A percentile compares a stretch with the other conserved stretches of the same genome.
phyloP scores from a whole-genome alignment of 2,797 vertebrate species.

The Crax fasciolata region DNA sequence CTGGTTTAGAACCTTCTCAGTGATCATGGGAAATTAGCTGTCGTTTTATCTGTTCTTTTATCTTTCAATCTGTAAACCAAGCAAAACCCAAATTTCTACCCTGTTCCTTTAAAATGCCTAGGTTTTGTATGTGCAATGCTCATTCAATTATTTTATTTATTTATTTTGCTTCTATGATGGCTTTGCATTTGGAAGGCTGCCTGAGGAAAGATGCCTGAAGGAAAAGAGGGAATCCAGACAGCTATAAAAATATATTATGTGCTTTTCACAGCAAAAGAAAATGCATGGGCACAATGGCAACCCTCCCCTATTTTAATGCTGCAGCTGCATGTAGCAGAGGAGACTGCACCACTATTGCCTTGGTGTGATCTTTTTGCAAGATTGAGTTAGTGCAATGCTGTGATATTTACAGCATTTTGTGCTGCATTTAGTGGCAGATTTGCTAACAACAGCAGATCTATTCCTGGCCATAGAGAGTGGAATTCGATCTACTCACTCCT shows the following conservation, averaged over 20 bases:
- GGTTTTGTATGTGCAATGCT: not conserved
- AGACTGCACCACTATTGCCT: not conserved
- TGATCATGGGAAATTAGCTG: not conserved
- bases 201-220: not conserved
- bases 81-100: not conserved
- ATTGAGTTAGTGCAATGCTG: conserved; percentile 16
- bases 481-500: conserved; percentile 60
- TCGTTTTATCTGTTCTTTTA: not conserved
- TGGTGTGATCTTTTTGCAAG: not conserved
- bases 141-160: not conserved
- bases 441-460: conserved; percentile 59
- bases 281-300: not conserved
- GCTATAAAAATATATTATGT: conserved; percentile 23
- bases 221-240: conserved; percentile 14
- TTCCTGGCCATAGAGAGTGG: conserved; percentile 24
- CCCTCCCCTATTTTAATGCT: accelerated
- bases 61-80: not conserved
- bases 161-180: conserved; percentile 10
- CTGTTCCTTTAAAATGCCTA: not conserved
- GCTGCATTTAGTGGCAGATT: conserved; percentile 11
- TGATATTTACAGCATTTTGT: conserved; percentile 35
- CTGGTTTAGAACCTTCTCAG: not conserved
- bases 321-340: not conserved
- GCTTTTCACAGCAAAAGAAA: conserved; percentile 23
- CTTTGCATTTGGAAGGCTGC: conserved; percentile 46